A percentile compares a stretch with the other conserved stretches of the same genome.
These are phyloP conservation scores for Tonatia bakeri DNA, from an alignment of 2,113 vertebrate species.

Conservation along the genomic window DNA sequence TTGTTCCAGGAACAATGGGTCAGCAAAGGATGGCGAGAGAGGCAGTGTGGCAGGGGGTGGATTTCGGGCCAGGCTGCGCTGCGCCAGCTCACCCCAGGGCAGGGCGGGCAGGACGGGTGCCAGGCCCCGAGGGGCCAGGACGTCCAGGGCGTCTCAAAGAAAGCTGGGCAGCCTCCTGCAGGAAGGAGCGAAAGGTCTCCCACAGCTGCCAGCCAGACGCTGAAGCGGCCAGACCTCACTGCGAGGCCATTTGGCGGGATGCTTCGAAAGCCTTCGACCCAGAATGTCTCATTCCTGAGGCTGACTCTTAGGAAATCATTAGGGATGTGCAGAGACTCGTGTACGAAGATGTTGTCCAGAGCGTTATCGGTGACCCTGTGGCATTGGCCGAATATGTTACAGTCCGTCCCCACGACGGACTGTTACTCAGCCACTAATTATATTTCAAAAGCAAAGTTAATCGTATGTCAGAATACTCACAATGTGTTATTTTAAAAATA, in stretches of 20 bases:
- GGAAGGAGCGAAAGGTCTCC: background rate
- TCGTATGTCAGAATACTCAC: background rate
- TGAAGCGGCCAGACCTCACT: background rate
- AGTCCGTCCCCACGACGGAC: background rate
- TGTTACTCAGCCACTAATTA: background rate
- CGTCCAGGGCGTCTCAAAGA: background rate
- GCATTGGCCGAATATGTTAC: background rate
- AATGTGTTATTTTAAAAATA: background rate
- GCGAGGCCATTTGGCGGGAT: background rate
- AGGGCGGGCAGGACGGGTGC: background rate
- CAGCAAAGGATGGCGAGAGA: background rate
- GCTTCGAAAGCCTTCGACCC: slow-evolving; percentile 3
- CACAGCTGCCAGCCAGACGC: background rate
- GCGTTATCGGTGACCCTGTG: background rate
- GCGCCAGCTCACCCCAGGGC: background rate
- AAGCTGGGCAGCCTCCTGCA: background rate
- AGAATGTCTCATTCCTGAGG: background rate
- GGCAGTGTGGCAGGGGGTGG: background rate
- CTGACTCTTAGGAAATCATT: background rate
- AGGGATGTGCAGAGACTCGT: background rate
- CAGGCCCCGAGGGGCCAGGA: slow-evolving; percentile 28
- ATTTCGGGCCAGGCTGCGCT: accelerated
- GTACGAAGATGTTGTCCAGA: background rate
- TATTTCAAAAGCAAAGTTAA: background rate
- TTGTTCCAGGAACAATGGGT: slow-evolving; percentile 57